phyloP scores from a whole-genome alignment of 1,140 invertebrate species.

The Pseudomyrmex dendroicus region DNA sequence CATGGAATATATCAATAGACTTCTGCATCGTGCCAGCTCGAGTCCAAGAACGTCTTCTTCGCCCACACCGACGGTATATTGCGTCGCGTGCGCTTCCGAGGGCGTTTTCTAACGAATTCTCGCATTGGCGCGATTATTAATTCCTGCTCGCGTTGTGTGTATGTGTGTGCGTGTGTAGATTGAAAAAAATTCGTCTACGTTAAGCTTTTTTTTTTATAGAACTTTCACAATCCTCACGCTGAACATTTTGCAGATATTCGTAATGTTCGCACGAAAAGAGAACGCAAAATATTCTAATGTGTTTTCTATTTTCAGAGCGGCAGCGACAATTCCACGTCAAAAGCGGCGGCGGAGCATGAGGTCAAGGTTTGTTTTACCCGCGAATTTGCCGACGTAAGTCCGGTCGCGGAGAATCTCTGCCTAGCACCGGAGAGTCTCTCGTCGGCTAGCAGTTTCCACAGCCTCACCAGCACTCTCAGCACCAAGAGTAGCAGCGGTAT shows the following conservation, averaged over 20 bases:
- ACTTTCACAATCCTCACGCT: not conserved
- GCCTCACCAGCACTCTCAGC: slow-evolving; percentile 75
- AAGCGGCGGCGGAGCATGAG: slow-evolving; percentile 71
- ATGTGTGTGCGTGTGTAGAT: not conserved
- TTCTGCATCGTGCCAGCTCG: slow-evolving; percentile 72
- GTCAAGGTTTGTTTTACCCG: slow-evolving; percentile 78
- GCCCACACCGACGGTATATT: slow-evolving; percentile 70
- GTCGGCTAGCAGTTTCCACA: slow-evolving; percentile 79
- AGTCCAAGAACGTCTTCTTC: slow-evolving; percentile 64
- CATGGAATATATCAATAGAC: slow-evolving; percentile 80
- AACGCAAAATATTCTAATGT: not conserved
- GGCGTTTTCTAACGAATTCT: not conserved
- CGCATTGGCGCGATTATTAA: not conserved
- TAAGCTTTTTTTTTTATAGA: not conserved
- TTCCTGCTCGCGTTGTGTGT: not conserved
- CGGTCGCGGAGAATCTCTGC: slow-evolving; percentile 24
- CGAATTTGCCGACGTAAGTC: slow-evolving; percentile 75
- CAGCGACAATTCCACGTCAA: slow-evolving; percentile 59
- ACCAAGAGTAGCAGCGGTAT: slow-evolving; percentile 77
- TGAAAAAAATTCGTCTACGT: not conserved
- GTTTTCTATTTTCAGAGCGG: slow-evolving; percentile 70
- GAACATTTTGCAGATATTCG: not conserved
- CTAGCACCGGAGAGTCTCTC: slow-evolving; percentile 72
- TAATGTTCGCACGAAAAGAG: not conserved
- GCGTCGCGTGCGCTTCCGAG: not conserved